Evolutionary conservation across 2,888 invertebrate species (phyloP).

Genomic region (Dryobotodes eremita): DNA sequence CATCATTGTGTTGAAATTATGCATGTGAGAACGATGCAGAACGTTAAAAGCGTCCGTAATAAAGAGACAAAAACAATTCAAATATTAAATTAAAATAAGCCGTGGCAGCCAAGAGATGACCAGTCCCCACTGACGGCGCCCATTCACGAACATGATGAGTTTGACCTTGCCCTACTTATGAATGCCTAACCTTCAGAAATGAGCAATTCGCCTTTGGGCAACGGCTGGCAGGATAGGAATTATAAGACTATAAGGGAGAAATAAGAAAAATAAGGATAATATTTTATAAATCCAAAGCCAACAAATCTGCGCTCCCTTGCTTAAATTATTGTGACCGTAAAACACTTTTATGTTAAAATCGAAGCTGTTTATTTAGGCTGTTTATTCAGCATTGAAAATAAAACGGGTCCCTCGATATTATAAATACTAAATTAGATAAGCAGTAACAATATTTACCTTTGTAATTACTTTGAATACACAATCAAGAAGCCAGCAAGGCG

Average conservation of each 20-base stretch:
- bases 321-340: constrained; percentile 21
- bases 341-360: constrained; percentile 21
- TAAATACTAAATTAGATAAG: constrained; percentile 43
- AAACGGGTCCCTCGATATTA: constrained; percentile 26
- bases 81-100: no score
- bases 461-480: constrained; percentile 40
- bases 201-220: neutral
- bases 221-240: neutral
- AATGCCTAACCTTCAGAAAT: constrained; percentile 4
- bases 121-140: no score
- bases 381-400: constrained; percentile 29
- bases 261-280: constrained; percentile 41
- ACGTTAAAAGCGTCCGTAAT: no score
- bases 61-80: no score
- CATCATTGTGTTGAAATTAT: no score
- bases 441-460: constrained; percentile 47
- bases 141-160: no score
- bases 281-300: neutral
- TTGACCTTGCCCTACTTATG: constrained; percentile 7
- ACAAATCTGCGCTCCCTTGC: constrained; percentile 6
- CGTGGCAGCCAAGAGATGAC: no score
- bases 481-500: constrained; percentile 21
- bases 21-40: no score
- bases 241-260: neutral
- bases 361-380: constrained; percentile 28